Base-by-base conservation (phyloP, 2,888 invertebrate genomes). In the Meiosimyza platycephala region DNA sequence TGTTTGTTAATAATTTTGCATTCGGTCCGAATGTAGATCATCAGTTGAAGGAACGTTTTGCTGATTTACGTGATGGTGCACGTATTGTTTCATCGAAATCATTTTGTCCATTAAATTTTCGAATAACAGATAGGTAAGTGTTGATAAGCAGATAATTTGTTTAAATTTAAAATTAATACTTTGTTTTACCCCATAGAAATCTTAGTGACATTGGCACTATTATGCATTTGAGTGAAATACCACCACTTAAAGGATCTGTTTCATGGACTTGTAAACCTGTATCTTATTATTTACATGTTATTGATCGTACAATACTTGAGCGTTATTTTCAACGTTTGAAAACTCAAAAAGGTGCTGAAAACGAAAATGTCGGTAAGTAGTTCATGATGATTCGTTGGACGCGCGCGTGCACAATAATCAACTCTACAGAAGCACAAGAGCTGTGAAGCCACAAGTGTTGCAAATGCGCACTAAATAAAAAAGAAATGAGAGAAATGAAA, bases 201-300 rank as follows among this genome's bases (percentile, higher is more conserved):
- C 90, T 99, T 76, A 96, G 95, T 88, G 98, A 99, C 89, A 98
- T 99, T 85, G 98, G 98, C 78, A 97, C 98, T 76, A 99, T 99
- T 83, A 97, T 99, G 96, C 97, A 98, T 88, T 97, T 99, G 57
- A 94, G 94, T 78, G 98, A 98, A 89, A 94, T 99, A 92, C 94
- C 96, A 76, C 97, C 98, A 18, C 89, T 98, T 77, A 92, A 94
- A 84, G 97, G 97, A 78, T 97, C 97, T 13, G 99, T 99, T 75
- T 99, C 99, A 18, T 99, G 99, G 99, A 99, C 99, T 75, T 97
- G 97, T 78, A 98, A 97, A 88, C 96, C 98, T 68, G 99, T 99
- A 82, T 96, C 97, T 78, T 99, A 99, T 90, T 99, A 96, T 90
- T 91, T 99, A 81, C 99, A 99, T 89, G 93, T 95, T 82, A 98